Evolutionary conservation across 2,113 vertebrate species (phyloP).

Genomic region (Plotosus lineatus): DNA sequence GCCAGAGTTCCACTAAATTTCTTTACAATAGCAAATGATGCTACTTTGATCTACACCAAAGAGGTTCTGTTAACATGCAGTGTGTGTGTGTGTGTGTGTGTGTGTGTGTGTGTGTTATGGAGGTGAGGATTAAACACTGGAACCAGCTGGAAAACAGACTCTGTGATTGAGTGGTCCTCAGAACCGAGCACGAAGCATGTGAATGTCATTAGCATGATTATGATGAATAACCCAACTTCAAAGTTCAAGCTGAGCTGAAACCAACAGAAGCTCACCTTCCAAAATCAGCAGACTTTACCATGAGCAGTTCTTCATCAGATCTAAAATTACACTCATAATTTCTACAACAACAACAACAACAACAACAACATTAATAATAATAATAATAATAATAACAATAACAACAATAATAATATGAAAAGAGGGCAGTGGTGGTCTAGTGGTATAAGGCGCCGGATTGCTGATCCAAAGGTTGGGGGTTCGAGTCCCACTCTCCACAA

Average conservation of each 20-base stretch:
- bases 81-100: constrained; percentile 6
- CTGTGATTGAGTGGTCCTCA: constrained; percentile 3
- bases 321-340: background rate
- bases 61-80: background rate
- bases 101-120: constrained; percentile 5
- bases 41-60: constrained; percentile 33
- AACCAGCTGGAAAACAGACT: constrained; percentile 32
- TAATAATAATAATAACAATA: background rate
- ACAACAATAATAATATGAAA: background rate
- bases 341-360: too few species aligned
- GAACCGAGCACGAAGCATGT: constrained; percentile 29
- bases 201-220: constrained; percentile 38
- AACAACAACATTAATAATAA: background rate
- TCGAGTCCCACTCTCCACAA: too few species aligned
- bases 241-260: constrained; percentile 18
- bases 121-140: constrained; percentile 1
- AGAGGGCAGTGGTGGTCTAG: too few species aligned
- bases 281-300: background rate
- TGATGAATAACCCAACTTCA: constrained; percentile 29
- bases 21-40: constrained; percentile 32
- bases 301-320: background rate
- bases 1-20: constrained; percentile 19
- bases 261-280: constrained; percentile 4
- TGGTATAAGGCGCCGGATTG: too few species aligned
- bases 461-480: too few species aligned